Evolutionary conservation across 2,888 invertebrate species (phyloP), one percentile per base, ranked within the genome.

Genomic region (Neoitamus cyanurus): DNA sequence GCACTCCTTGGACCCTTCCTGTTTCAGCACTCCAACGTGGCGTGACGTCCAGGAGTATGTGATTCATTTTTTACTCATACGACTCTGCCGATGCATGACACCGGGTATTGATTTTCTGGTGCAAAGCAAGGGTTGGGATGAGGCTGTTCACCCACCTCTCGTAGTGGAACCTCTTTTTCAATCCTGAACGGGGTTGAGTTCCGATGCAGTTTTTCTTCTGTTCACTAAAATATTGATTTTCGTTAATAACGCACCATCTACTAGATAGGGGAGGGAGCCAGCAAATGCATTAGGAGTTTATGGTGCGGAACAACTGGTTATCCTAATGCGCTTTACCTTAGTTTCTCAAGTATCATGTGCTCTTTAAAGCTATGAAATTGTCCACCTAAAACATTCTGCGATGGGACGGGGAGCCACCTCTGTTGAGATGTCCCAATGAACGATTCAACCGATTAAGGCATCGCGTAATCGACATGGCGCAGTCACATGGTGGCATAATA

Each of bases 101-200:
- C 78, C 78, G 78, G 78, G 78, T 78, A 78, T 78, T 20, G 78
- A 78, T 78, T 78, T 78, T 48, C 20, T 30, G 15, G 13, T 78
- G 78, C 28, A 48, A 78, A 25, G 28, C 4, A 78, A 48, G 58
- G 58, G 58, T 7, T 42, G 78, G 42, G 78, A 20, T 13, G 31
- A 30, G n/a, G 48, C 36, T 28, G 78, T 48, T 78, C n/a, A 75
- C 20, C 25, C 28, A 28, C 75, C 75, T 34, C 73, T 75, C 36
- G 58, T 58, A 75, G 25, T 42, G 36, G 28, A 75, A 28, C 42
- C 20, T 46, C 46, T 75, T 78, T 78, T 15, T 37, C 4, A n/a
- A 30, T 34, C 5, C 42, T n/a, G 28, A 78, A 78, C 31, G 11
- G 31, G 78, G 78, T 58, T 78, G 48, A 31, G 78, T n/a, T 31